These are phyloP conservation scores for Rhizoglyphus robini DNA, from an alignment of 1,140 invertebrate genomes.

Conservation along the genomic window DNA sequence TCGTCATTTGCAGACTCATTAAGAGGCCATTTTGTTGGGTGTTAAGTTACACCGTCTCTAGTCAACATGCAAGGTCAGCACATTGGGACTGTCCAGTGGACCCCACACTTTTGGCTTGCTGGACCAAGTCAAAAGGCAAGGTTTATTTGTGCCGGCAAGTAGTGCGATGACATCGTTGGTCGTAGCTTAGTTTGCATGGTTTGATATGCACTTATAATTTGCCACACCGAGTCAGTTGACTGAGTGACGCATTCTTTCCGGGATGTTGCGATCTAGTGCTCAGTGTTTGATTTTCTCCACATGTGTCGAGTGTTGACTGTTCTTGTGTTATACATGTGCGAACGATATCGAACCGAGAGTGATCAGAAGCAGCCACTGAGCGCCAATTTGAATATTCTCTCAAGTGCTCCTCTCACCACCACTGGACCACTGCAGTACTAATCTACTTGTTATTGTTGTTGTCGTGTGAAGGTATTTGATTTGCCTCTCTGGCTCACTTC, in stretches of 20 bases:
- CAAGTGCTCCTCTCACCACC: not conserved
- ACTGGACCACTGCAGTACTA: not conserved
- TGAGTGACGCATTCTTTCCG: not conserved
- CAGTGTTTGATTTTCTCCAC: too few species aligned
- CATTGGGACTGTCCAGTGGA: too few species aligned
- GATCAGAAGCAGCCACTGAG: too few species aligned
- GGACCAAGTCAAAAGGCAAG: too few species aligned
- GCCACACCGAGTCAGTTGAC: too few species aligned
- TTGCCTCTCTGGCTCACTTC: not conserved
- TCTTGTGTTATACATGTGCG: too few species aligned
- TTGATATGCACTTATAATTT: not conserved
- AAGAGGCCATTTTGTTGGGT: not conserved
- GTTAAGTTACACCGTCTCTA: not conserved
- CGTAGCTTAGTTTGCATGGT: not conserved
- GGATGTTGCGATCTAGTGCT: not conserved
- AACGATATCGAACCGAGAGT: too few species aligned
- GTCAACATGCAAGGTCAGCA: not conserved
- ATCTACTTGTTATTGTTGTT: not conserved
- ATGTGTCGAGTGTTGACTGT: too few species aligned
- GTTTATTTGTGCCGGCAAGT: not conserved
- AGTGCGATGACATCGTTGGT: not conserved
- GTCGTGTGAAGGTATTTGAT: not conserved
- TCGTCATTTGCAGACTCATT: conserved; percentile 14
- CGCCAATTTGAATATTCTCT: not conserved
- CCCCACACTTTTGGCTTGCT: too few species aligned